Base-by-base conservation (phyloP, 2,888 invertebrate species). In the Conus canariensis region DNA sequence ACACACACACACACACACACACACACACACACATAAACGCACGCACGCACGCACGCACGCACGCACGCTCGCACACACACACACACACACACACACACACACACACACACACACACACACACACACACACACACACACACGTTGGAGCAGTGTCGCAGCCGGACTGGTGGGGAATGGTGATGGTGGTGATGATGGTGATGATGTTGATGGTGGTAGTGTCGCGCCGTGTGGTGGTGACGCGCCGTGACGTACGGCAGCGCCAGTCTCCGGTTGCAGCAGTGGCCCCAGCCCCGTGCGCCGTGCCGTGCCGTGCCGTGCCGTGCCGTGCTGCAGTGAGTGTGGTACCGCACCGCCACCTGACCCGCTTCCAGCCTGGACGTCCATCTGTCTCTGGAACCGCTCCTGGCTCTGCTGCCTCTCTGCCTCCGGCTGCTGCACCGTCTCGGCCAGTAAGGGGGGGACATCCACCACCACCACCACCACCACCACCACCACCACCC, bases 251-350 rank as follows among this genome's bases (percentile, higher is more conserved):
- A 59, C 30, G 14, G 86, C 56, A 58, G 3, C 82, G 82, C 10
- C 22, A 19, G 22, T 56, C 56, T 83, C 82, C 45, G 82, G 82
- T 83, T 58, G 56, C 82, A 83, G 82, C 58, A 58, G 82, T 58
- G 82, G 85, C 60, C 25, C 16, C 85, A 60, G 59, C 59, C 59
- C 86, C n/a, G 85, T 80, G 85, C 45, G 2, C 85, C 9, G 80
- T 83, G 58, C 58, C 22, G 8, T 58, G 83, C 25, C 12, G 85
- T 14, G 30, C 14, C 10, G 80, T 80, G 80, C 30, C 80, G 45
- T 30, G 45, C 30, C 45, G 16, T 45, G 30, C 80, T 80, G 74
- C n/a, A 45, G 45, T 45, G 45, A 45, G 45, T 45, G 45, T 45
- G 45, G 45, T 45, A 3, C 4, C 45, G 45, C 45, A 45, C 45